Evolutionary conservation across 2,113 vertebrate species (phyloP).

Genomic region (Orientallactaga bullata): DNA sequence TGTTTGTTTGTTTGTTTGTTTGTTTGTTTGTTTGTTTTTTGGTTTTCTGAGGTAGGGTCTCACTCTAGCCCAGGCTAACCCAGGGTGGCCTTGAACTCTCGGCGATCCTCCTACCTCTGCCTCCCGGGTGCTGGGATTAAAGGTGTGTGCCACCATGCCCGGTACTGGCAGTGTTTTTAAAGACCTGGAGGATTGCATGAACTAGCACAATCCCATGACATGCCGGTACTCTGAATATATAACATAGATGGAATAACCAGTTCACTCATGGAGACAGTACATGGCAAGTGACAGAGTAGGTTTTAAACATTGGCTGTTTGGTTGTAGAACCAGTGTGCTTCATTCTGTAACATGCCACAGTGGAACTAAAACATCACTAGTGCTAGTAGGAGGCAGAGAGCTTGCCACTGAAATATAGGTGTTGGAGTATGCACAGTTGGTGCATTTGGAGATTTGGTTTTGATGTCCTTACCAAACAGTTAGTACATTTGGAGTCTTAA

Average conservation of each 20-base stretch:
- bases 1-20: too few species aligned
- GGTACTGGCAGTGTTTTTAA: not conserved
- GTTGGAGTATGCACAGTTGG: too few species aligned
- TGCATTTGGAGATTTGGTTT: not conserved
- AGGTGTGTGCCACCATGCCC: too few species aligned
- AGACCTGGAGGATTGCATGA: not conserved
- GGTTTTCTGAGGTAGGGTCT: too few species aligned
- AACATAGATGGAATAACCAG: slow-evolving; percentile 6
- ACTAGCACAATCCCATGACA: not conserved
- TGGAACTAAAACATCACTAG: not conserved
- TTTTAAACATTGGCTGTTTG: not conserved
- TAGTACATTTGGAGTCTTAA: not conserved
- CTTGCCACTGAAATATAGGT: not conserved
- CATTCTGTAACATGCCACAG: not conserved
- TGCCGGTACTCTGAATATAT: not conserved
- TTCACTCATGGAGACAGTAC: not conserved
- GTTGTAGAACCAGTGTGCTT: not conserved
- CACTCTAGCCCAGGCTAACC: too few species aligned
- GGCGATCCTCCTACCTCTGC: too few species aligned
- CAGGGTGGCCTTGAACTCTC: too few species aligned
- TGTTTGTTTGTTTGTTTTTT: too few species aligned
- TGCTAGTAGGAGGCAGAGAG: not conserved
- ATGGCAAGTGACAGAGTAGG: not conserved
- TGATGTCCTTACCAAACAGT: not conserved
- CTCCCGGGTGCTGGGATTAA: too few species aligned